Evolutionary conservation across 2,888 invertebrate genomes (phyloP).

Genomic region (Junonia oenone): DNA sequence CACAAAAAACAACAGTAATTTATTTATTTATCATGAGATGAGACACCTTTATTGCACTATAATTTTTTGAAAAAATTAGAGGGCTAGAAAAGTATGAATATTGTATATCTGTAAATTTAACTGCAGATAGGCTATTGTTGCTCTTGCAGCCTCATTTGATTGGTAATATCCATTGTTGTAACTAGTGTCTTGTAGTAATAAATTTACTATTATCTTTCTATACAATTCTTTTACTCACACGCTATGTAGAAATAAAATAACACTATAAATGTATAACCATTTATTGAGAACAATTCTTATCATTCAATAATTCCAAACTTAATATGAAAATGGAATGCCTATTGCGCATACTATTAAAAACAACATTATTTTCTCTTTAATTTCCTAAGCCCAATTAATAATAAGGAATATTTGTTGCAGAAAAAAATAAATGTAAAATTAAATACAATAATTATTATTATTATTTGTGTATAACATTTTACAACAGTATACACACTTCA

Average conservation of each 20-base stretch:
- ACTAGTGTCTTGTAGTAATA: slow-evolving; percentile 14
- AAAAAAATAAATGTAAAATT: background rate
- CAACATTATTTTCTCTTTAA: background rate
- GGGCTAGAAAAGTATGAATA: no score
- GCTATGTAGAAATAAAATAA: slow-evolving; percentile 12
- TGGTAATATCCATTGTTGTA: background rate
- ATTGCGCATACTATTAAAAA: background rate
- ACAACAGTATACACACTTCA: background rate
- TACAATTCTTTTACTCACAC: background rate
- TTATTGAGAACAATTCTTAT: slow-evolving; percentile 27
- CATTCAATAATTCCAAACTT: slow-evolving; percentile 14
- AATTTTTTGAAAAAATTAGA: no score
- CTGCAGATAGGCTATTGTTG: no score
- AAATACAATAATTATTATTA: background rate
- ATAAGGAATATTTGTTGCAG: slow-evolving; percentile 1
- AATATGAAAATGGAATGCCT: slow-evolving; percentile 16
- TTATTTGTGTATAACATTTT: background rate
- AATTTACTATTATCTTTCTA: slow-evolving; percentile 17
- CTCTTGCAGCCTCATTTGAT: no score
- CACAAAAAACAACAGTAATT: no score
- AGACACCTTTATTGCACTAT: no score
- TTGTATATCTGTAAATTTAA: no score
- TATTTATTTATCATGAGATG: no score
- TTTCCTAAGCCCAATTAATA: background rate
- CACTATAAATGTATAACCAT: slow-evolving; percentile 19